phyloP scores from a whole-genome alignment of 2,888 invertebrate species.

The Nomada lathburiana region DNA sequence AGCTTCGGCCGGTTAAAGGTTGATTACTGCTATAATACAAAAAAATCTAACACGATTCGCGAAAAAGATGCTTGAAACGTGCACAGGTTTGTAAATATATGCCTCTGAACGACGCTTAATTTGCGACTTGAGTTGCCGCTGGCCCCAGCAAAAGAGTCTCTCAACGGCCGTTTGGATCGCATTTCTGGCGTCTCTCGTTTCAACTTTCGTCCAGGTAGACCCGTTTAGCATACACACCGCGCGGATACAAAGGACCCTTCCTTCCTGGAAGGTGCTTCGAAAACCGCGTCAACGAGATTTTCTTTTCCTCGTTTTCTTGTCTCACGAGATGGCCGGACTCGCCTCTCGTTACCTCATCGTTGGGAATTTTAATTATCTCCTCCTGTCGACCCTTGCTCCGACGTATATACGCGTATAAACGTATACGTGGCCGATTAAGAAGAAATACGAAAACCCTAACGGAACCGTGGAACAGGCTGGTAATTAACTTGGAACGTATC shows the following conservation, averaged over 20 bases:
- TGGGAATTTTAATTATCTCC: slow-evolving; percentile 38
- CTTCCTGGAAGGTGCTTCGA: slow-evolving; percentile 56
- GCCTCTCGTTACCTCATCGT: slow-evolving; percentile 44
- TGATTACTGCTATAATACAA: not conserved
- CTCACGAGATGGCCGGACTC: slow-evolving; percentile 24
- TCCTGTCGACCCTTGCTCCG: no score
- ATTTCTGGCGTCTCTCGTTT: slow-evolving; percentile 64
- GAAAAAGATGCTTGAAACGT: not conserved
- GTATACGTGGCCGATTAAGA: not conserved
- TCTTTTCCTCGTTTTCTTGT: slow-evolving; percentile 18
- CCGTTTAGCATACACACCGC: slow-evolving; percentile 54
- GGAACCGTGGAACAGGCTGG: slow-evolving; percentile 8
- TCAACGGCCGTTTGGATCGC: slow-evolving; percentile 52
- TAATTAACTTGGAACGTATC: slow-evolving; percentile 23
- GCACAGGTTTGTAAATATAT: no score
- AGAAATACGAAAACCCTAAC: slow-evolving; percentile 29
- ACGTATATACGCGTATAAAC: not conserved
- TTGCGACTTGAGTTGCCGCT: not conserved
- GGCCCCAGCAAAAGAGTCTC: not conserved
- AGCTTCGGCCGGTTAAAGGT: no score
- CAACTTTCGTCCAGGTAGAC: slow-evolving; percentile 53
- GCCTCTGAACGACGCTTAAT: slow-evolving; percentile 1
- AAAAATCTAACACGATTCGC: not conserved
- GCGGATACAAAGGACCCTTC: slow-evolving; percentile 48
- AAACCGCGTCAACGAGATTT: slow-evolving; percentile 28